These are phyloP conservation scores for Drosophila birchii DNA, from an alignment of 2,888 invertebrate species.

Conservation along the genomic window DNA sequence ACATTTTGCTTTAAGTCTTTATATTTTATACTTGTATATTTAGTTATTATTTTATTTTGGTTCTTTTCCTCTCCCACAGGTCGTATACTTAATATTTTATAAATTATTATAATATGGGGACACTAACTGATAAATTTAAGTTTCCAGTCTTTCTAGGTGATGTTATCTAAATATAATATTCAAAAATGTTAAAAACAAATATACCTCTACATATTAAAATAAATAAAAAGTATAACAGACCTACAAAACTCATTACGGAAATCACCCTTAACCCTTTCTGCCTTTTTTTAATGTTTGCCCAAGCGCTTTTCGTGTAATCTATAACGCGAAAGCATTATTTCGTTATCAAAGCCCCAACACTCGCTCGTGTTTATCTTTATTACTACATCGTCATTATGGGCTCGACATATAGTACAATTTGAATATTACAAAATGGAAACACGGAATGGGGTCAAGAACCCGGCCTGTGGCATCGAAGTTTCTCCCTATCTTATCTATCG, in stretches of 20 bases:
- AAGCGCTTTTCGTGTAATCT: constrained; percentile 1
- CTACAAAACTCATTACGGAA: neutral
- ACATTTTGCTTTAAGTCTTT: too few relatives aligned
- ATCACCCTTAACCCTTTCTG: neutral
- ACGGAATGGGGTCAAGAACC: constrained; percentile 38
- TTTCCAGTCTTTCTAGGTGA: neutral
- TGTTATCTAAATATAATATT: neutral
- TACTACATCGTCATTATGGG: constrained; percentile 18
- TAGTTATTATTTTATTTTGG: too few relatives aligned
- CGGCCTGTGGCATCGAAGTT: constrained; percentile 3
- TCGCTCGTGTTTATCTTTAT: constrained; percentile 25
- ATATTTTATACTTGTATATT: too few relatives aligned
- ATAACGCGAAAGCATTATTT: neutral
- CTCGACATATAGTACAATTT: constrained; percentile 15
- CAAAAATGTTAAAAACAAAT: neutral
- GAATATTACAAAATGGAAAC: constrained; percentile 29
- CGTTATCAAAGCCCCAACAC: constrained; percentile 3
- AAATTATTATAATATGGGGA: neutral
- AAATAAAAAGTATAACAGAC: neutral
- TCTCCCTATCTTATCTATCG: constrained; percentile 33
- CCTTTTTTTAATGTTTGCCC: constrained; percentile 5
- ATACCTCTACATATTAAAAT: neutral
- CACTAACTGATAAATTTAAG: neutral
- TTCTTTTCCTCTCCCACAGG: neutral
- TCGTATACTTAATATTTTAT: neutral